Evolutionary conservation across 2,113 vertebrate genomes (phyloP).

Genomic region (Rallus limicola): DNA sequence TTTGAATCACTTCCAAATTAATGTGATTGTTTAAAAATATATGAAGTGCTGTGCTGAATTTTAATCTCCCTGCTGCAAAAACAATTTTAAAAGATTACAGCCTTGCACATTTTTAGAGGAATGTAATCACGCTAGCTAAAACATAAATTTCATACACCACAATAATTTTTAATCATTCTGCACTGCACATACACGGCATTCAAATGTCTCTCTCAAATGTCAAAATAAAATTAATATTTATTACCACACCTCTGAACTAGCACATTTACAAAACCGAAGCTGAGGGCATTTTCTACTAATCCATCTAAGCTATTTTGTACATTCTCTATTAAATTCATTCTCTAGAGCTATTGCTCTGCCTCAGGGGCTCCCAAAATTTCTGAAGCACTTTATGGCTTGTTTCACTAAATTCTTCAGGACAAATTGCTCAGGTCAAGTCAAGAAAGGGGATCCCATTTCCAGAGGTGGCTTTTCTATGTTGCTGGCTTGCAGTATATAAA

Average conservation of each 20-base stretch:
- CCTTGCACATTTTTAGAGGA: constrained; percentile 73
- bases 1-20: constrained; percentile 67
- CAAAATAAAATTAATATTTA: constrained; percentile 82
- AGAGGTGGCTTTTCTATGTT: not conserved
- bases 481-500: not conserved
- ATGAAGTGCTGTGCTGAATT: constrained; percentile 69
- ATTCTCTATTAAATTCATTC: constrained; percentile 34
- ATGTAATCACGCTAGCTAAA: constrained; percentile 74
- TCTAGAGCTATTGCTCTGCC: constrained; percentile 41
- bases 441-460: not conserved
- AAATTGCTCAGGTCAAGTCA: not conserved
- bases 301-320: constrained; percentile 10
- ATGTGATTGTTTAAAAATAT: constrained; percentile 66
- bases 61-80: constrained; percentile 75
- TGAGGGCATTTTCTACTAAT: constrained; percentile 25
- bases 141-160: constrained; percentile 76
- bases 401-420: not conserved
- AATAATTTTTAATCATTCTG: constrained; percentile 79
- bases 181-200: constrained; percentile 63
- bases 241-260: constrained; percentile 72
- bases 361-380: not conserved
- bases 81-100: constrained; percentile 78
- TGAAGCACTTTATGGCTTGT: not conserved
- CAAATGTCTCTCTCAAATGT: constrained; percentile 77
- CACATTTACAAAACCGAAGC: constrained; percentile 36